Percentiles rank a stretch among this genome's conserved stretches.
Evolutionary conservation across 2,888 invertebrate genomes (phyloP).

Genomic region (Cryptosula pallasiana): DNA sequence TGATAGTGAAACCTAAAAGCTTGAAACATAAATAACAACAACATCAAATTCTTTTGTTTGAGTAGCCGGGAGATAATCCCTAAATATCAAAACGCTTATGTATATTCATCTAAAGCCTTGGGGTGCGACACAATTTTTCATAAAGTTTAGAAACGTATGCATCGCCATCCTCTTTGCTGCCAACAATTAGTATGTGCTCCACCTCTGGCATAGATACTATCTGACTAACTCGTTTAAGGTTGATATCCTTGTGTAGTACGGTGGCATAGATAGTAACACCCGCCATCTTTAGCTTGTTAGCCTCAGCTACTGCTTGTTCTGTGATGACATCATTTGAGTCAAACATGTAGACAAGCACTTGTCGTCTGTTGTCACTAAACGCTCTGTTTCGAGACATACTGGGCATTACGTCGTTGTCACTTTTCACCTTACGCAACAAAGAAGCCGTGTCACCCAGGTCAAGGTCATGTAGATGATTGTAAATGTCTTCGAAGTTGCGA

Average conservation of each 20-base stretch:
- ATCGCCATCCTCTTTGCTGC: not conserved
- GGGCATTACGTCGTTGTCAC: conserved; percentile 9
- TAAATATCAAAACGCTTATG: not conserved
- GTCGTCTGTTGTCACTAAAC: conserved; percentile 13
- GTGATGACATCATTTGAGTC: conserved; percentile 8
- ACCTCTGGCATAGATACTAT: not conserved
- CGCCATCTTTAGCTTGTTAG: conserved; percentile 5
- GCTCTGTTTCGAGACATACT: not conserved
- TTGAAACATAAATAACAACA: not conserved
- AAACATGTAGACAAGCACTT: conserved; percentile 5
- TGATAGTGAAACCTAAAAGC: too few relatives aligned
- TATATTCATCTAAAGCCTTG: not conserved
- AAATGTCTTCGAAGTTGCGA: conserved; percentile 21
- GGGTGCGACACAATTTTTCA: not conserved
- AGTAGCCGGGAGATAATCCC: not conserved
- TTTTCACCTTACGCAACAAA: not conserved
- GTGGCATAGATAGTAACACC: conserved; percentile 11
- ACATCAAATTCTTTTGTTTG: too few relatives aligned
- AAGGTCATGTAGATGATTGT: conserved; percentile 11
- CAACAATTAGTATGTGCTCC: not conserved
- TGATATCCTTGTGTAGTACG: not conserved
- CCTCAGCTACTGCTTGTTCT: not conserved
- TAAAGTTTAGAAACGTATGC: not conserved
- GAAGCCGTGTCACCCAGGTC: conserved; percentile 20
- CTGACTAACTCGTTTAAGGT: not conserved